Conservation (phyloP, 2,797 vertebrate genomes). For the Falco cherrug region DNA sequence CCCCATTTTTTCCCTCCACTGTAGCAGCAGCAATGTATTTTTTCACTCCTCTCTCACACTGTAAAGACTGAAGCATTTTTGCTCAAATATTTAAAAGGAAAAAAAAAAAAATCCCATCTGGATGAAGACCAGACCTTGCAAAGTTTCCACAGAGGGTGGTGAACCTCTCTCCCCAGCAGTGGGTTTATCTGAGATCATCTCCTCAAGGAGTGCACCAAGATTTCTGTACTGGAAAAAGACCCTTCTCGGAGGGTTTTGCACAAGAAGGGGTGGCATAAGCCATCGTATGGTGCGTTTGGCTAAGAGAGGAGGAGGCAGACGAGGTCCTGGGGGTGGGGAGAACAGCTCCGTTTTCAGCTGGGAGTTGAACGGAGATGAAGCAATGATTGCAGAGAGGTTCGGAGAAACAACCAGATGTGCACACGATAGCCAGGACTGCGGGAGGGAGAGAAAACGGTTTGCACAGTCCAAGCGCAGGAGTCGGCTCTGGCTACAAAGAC, state of each 20-base stretch:
- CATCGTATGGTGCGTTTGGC: not conserved
- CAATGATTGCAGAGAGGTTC: not conserved
- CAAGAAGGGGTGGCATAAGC: not conserved
- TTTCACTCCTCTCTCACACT: not conserved
- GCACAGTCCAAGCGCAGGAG: not conserved
- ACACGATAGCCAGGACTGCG: not conserved
- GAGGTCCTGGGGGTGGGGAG: not conserved
- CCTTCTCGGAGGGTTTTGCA: not conserved
- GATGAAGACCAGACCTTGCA: constrained; percentile 9
- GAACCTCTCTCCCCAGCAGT: not conserved
- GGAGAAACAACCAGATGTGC: not conserved
- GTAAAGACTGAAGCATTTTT: not conserved
- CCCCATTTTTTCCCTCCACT: not conserved
- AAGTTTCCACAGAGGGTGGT: not conserved
- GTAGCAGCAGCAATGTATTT: not conserved
- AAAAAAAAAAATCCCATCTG: not conserved
- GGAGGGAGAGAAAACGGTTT: not conserved
- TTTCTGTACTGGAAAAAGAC: not conserved
- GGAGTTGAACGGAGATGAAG: not conserved
- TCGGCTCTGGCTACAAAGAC: not conserved
- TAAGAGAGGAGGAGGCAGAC: not conserved
- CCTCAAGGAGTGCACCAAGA: not conserved
- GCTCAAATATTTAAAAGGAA: not conserved
- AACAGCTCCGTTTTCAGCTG: not conserved
- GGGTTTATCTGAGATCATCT: constrained; percentile 10